These are phyloP conservation scores for Gastracanthus pulcherrimus DNA, from an alignment of 2,888 invertebrate genomes.

Conservation along the genomic window DNA sequence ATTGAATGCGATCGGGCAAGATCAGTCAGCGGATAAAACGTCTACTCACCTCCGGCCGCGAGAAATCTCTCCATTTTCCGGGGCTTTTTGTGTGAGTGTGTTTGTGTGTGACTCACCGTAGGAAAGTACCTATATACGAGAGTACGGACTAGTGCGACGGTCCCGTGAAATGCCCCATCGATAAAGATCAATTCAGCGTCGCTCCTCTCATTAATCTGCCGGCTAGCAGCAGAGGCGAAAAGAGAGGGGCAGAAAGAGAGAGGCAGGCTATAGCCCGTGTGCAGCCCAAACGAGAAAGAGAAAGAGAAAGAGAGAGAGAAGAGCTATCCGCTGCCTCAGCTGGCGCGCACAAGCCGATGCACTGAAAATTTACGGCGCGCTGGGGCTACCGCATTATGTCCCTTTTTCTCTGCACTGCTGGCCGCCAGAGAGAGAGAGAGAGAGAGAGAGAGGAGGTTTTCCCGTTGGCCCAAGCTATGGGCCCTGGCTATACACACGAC, in stretches of 20 bases:
- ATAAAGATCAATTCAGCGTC: constrained; percentile 63
- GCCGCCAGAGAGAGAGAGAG: no score
- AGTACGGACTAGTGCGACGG: no score
- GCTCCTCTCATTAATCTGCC: constrained; percentile 63
- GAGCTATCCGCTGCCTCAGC: no score
- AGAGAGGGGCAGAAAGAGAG: no score
- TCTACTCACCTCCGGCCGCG: constrained; percentile 3
- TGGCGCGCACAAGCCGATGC: background rate
- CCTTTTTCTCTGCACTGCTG: constrained; percentile 9
- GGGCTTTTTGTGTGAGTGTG: constrained; percentile 15
- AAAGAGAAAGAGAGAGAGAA: no score
- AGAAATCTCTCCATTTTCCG: constrained; percentile 31
- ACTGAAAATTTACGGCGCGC: constrained; percentile 44
- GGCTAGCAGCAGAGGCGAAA: no score
- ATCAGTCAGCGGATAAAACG: constrained; percentile 24
- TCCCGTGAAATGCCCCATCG: constrained; percentile 38
- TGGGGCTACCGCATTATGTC: constrained; percentile 37
- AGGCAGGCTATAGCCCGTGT: no score
- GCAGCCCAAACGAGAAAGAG: no score
- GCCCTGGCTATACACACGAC: background rate
- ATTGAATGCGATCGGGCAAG: no score
- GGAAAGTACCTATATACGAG: no score
- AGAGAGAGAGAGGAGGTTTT: background rate
- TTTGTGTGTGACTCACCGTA: no score
- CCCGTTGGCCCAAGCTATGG: background rate